Base-by-base conservation (phyloP, 2,113 vertebrate species). In the Bufo bufo region DNA sequence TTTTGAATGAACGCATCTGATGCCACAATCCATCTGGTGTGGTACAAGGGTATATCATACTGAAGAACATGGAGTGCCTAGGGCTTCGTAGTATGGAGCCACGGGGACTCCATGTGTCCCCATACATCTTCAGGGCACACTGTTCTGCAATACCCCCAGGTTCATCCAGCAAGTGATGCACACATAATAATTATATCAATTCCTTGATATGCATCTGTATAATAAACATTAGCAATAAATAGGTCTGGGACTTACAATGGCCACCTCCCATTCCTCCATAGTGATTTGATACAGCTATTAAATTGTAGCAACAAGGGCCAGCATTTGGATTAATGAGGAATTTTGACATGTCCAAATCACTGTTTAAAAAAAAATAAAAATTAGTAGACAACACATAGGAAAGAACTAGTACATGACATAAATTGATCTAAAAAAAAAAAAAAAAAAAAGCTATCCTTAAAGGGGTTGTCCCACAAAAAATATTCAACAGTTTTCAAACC, bases 211-310 rank as follows among this genome's bases (percentile, higher is more conserved):
- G 17, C 17, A 61, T 61, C 3, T 66, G 63, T n/a, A 66, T 8
- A 66, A 66, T 23, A 23, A 5, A 63, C 17, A n/a, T n/a, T n/a
- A n/a, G n/a, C n/a, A n/a, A n/a, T n/a, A 33, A 33, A 63, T 4
- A 82, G 4, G 14, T 77, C 43, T 61, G 50, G 72, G 90, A 96
- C 98, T 98, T 95, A 99, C 98, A 99, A 85, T 99, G 98, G 89
- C 98, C 98, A 91, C 98, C 98, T 90, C 98, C 98, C 98, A 99
- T 98, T 85, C 98, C 98, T 91, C 98, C 98, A 43, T 99, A 99
- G 94, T 99, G 98, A 95, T 99, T 99, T 90, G 98, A 99, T n/a
- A 99, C 97, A 66, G 98, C 98, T 78, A 99, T 99, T 93, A 99
- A 95, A 92, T 99, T 97, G 86, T 99, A 99, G 92, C 94, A 96